These are phyloP conservation scores for Clitarchus hookeri DNA, from an alignment of 2,888 invertebrate genomes.

Conservation along the genomic window DNA sequence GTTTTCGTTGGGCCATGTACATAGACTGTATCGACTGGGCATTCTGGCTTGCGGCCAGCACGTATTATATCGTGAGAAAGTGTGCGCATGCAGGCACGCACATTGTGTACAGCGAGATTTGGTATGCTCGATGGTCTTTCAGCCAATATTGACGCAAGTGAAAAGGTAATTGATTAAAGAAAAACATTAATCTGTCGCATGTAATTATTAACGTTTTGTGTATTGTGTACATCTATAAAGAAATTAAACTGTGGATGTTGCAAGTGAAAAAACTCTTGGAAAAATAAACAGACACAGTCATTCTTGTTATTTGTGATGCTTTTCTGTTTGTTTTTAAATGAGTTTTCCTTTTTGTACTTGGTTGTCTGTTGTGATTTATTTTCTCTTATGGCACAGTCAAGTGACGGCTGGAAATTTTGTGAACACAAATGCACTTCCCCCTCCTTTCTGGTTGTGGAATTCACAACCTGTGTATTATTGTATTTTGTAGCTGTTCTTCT, in stretches of 20 bases:
- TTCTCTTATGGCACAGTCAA: not conserved
- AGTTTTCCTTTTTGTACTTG: not conserved
- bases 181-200: not conserved
- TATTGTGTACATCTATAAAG: conserved; percentile 10
- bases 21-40: not conserved
- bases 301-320: not conserved
- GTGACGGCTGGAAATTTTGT: not conserved
- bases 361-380: not conserved
- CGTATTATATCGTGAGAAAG: not conserved
- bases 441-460: not conserved
- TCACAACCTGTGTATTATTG: not conserved
- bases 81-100: not conserved
- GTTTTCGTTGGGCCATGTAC: conserved; percentile 16
- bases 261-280: not conserved
- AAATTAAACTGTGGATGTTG: not conserved
- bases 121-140: conserved; percentile 1
- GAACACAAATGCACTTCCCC: not conserved
- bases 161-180: not conserved
- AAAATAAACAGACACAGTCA: not conserved
- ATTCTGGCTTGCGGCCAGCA: not conserved
- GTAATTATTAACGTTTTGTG: not conserved
- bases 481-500: not conserved
- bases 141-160: not conserved
- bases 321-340: not conserved
- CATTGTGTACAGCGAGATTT: not conserved